Evolutionary conservation across 2,888 invertebrate species (phyloP).

Genomic region (Cheilosia pagana): DNA sequence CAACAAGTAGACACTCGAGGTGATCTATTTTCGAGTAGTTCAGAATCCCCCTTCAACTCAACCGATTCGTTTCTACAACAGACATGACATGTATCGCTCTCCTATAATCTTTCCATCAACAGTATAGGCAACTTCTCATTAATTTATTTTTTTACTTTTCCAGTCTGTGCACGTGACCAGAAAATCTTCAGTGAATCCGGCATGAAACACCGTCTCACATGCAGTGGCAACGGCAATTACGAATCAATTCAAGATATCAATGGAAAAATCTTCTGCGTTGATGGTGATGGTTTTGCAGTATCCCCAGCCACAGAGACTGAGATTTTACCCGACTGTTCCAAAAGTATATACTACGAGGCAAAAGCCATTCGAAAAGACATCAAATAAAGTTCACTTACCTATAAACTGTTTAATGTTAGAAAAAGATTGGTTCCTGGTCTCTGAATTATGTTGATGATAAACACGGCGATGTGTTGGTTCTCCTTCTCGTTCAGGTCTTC

Average conservation of each 20-base stretch:
- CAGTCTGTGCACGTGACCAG: slow-evolving; percentile 87
- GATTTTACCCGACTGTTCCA: slow-evolving; percentile 62
- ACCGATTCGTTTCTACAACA: no score
- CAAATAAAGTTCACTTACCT: slow-evolving; percentile 48
- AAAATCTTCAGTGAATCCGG: slow-evolving; percentile 84
- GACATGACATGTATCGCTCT: no score
- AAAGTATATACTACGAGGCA: slow-evolving; percentile 74
- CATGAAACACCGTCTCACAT: slow-evolving; percentile 84
- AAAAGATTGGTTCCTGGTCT: slow-evolving; percentile 71
- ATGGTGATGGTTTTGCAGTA: slow-evolving; percentile 85
- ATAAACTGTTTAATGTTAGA: slow-evolving; percentile 58
- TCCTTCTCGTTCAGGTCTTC: slow-evolving; percentile 54
- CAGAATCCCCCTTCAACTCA: no score
- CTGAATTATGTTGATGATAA: slow-evolving; percentile 53
- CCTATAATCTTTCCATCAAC: no score
- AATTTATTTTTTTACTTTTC: slow-evolving; percentile 6
- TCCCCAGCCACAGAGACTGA: slow-evolving; percentile 75
- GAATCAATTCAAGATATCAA: slow-evolving; percentile 84
- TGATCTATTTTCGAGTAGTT: no score
- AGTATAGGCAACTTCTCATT: no score
- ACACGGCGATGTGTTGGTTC: slow-evolving; percentile 2
- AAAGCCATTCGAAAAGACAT: slow-evolving; percentile 27
- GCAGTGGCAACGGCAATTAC: slow-evolving; percentile 86
- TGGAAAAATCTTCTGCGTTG: slow-evolving; percentile 86
- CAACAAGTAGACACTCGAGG: no score